Evolutionary conservation across 1,140 invertebrate species (phyloP).

Genomic region (Chironomus striatipennis): DNA sequence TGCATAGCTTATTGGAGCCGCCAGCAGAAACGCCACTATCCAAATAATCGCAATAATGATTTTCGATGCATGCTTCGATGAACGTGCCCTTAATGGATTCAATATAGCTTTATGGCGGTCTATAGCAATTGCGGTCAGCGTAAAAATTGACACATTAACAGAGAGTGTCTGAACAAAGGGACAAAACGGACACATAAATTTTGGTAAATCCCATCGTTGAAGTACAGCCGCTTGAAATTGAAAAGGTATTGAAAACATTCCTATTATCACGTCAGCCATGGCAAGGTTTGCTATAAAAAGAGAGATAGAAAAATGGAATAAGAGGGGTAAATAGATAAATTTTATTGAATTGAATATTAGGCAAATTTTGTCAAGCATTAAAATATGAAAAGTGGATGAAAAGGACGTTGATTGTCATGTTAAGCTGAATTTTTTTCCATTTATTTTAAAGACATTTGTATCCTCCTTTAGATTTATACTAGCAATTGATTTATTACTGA

Average conservation of each 20-base stretch:
- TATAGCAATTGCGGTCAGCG: slow-evolving; percentile 68
- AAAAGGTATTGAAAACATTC: slow-evolving; percentile 70
- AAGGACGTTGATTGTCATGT: too few relatives aligned
- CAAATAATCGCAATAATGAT: slow-evolving; percentile 61
- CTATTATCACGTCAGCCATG: slow-evolving; percentile 68
- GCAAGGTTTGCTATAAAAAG: slow-evolving; percentile 62
- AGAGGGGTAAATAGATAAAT: background rate
- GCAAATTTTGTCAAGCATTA: background rate
- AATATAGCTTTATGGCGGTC: slow-evolving; percentile 64
- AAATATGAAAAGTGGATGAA: too few relatives aligned
- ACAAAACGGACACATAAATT: slow-evolving; percentile 75
- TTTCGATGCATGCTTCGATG: slow-evolving; percentile 58
- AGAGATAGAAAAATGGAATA: too few relatives aligned
- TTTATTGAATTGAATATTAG: background rate
- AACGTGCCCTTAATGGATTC: slow-evolving; percentile 57
- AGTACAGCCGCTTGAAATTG: slow-evolving; percentile 76
- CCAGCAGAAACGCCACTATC: slow-evolving; percentile 50
- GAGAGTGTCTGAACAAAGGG: slow-evolving; percentile 69
- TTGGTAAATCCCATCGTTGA: slow-evolving; percentile 71
- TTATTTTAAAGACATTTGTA: too few relatives aligned
- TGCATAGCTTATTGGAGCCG: slow-evolving; percentile 57
- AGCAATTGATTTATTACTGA: too few relatives aligned
- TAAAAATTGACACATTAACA: slow-evolving; percentile 75
- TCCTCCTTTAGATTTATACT: too few relatives aligned
- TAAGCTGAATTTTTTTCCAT: too few relatives aligned